Evolutionary conservation across 2,888 invertebrate species (phyloP), one percentile per base, ranked within the genome.

Genomic region (Pocota personata): DNA sequence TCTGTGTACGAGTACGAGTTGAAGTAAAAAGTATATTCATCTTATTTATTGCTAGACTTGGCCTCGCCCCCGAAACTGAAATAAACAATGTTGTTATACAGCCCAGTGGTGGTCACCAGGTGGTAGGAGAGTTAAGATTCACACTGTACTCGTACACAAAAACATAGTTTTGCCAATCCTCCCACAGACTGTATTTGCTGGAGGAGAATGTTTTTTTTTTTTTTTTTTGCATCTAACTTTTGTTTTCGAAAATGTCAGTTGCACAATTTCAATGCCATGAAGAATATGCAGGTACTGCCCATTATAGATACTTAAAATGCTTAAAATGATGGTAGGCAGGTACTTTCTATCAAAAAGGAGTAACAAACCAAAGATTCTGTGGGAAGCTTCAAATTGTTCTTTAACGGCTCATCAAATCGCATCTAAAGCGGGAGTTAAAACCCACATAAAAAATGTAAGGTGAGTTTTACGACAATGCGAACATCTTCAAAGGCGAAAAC

Each of bases 21-120:
- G 27, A 50, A 46, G 60, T 73, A 19, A 50, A n/a, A 35, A 50
- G 48, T 40, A 21, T 50, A 40, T 50, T 37, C 48, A 48, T 62
- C 48, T 50, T 52, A 14, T 19, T 66, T 57, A 32, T 35, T 14
- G 16, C 46, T 24, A 16, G 21, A 66, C 21, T 27, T 57, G 57
- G 27, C 37, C 57, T 55, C 46, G 24, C 57, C 48, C 30, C 37
- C 46, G 24, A 40, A 40, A 8, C 24, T 16, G 48, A 37, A 37
- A 57, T 19, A 62, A 75, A 62, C 73, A 73, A 21, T 14, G 27
- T 40, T 48, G 50, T 58, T 50, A 50, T 50, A 58, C 37, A 67
- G 67, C 30, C 48, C 32, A 67, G 58, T 50, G 58, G 37, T 67
- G 76, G 50, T 58, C 30, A 67, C 37, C 58, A 32, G 30, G 58